Evolutionary conservation across 2,888 invertebrate genomes (phyloP), one percentile per base, ranked within the genome.

Genomic region (Drosophila seclusa): DNA sequence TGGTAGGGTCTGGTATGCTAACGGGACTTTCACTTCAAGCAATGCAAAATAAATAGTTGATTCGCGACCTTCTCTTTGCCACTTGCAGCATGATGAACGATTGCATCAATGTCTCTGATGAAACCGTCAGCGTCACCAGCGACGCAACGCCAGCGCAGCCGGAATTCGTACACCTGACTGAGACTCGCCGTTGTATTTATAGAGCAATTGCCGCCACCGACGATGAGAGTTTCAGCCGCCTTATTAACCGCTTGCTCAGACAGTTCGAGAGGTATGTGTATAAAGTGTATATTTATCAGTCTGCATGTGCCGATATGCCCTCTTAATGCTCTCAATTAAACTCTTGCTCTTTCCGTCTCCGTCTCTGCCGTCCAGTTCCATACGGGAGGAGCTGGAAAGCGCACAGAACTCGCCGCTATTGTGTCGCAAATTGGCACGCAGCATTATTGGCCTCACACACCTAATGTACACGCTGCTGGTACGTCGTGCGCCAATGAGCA

Each of bases 201-300:
- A 82, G 82, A 73, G 80, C 75, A 52, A 89, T 85, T 58, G 89
- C 89, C 38, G 80, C 89, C 36, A 61, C 71, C 38, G 67, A 82
- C 54, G 80, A 84, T 61, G 82, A 77, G 49, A 76, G 82, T 72
- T 87, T 82, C 24, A 68, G 73, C 60, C 80, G 72, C 57, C 70
- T 80, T 18, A 73, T 85, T 70, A 73, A 73, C 38, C 80, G 71
- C 18, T 63, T 85, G 58, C 85, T 85, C 31, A 54, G 59, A 61
- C 77, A 82, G 29, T 89, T 80, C 61, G 85, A 85, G 54, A 18
- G 85, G 85, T 85, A 69, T 70, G 80, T 58, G 21, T 11, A 40
- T n/a, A n/a, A 69, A n/a, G 21, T 59, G 24, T 27, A 27, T n/a
- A n/a, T 29, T 24, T 34, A 34, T 34, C 10, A 21, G 24, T 16